Base-by-base conservation (phyloP, 37 sponge, comb jelly and placozoan species). In the Spongilla lacustris region DNA sequence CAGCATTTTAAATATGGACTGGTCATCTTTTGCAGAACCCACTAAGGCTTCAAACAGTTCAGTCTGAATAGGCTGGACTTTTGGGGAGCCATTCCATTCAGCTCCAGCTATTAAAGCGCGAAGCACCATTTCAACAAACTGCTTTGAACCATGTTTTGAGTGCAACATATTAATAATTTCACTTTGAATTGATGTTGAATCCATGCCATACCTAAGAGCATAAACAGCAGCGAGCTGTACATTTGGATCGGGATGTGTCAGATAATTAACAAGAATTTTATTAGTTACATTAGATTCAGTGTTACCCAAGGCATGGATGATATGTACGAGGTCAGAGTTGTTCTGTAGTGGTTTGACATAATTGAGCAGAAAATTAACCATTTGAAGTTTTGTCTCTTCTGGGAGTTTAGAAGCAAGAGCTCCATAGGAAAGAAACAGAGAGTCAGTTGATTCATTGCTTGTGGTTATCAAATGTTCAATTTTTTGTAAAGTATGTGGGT, bases 271-370 rank as follows among this genome's bases (percentile, higher is more conserved):
- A 22, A 89, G 33, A 21, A 66, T 38, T 19, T 83, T 71, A 21
- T 50, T 50, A 38, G 84, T 50, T 28, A 36, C 25, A 28, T 68
- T 26, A 36, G 84, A 71, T n/a, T 83, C 89, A 8, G 84, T 89
- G 89, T 89, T 89, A 21, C 89, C 89, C 34, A 89, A 79, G 29
- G 89, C 69, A 66, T 83, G 71, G 83, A 83, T 76, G 6, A 78
- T 35, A 67, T 77, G 78, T 29, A 83, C 35, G 11, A 89, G 38
- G 33, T 71, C 24, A 33, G 36, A 72, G 68, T 0, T 81, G 49
- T 81, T 58, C 58, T 58, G 58, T 58, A 58, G 35, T 36, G 14
- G 19, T 21, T 37, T 35, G 36, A 89, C 34, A 36, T 84, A 46
- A n/a, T 77, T 68, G 34, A 83, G 30, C 36, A 89, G 73, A 33